phyloP scores from a whole-genome alignment of 2,888 invertebrate species.

The Dynastes tityus region DNA sequence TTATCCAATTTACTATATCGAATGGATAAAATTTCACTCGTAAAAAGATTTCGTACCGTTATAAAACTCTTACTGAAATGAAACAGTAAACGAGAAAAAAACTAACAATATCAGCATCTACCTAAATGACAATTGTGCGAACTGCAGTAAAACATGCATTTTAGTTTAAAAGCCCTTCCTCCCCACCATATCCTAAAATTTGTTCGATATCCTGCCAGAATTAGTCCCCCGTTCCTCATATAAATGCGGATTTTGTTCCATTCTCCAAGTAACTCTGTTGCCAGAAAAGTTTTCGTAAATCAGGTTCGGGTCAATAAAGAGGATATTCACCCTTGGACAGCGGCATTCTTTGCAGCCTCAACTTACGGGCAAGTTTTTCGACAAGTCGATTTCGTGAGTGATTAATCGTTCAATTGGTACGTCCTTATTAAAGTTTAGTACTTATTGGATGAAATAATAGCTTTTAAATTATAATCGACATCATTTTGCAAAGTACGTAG shows the following conservation, averaged over 20 bases:
- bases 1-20: too few species aligned
- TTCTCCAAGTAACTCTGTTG: background rate
- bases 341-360: conserved; percentile 33
- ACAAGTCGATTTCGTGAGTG: conserved; percentile 16
- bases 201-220: too few species aligned
- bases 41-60: too few species aligned
- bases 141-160: too few species aligned
- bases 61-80: too few species aligned
- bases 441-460: background rate
- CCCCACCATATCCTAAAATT: too few species aligned
- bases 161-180: too few species aligned
- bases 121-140: too few species aligned
- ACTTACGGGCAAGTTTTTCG: conserved; percentile 38
- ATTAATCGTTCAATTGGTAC: conserved; percentile 29
- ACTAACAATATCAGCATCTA: too few species aligned
- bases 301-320: conserved; percentile 39
- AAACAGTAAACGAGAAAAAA: too few species aligned
- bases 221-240: background rate
- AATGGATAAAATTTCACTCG: too few species aligned
- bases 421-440: background rate
- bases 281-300: conserved; percentile 29
- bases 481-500: background rate
- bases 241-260: background rate
- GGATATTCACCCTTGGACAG: conserved; percentile 35
- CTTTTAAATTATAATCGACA: background rate